These are phyloP conservation scores for Laterallus jamaicensis DNA, from an alignment of 2,113 vertebrate species.

Conservation along the genomic window DNA sequence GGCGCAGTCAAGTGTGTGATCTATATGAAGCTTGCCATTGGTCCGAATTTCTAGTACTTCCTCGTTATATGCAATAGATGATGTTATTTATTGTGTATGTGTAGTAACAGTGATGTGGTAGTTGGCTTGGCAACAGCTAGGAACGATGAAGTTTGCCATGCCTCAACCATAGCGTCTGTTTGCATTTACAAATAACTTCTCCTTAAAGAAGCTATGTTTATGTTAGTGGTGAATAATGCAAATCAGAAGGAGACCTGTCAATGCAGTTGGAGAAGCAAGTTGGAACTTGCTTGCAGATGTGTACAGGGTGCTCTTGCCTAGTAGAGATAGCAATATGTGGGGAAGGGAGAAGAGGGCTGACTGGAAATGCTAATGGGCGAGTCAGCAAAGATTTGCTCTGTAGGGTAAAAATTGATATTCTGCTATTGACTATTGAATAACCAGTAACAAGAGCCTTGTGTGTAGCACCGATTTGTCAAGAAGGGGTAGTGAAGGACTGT, in stretches of 20 bases:
- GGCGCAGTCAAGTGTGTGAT: neutral
- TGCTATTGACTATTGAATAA: neutral
- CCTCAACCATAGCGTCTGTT: neutral
- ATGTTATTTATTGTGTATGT: neutral
- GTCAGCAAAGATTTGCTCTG: neutral
- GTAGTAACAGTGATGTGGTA: neutral
- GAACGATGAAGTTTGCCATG: too few species aligned
- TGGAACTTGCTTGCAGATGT: neutral
- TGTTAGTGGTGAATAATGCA: neutral
- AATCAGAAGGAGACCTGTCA: neutral
- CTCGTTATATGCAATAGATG: neutral
- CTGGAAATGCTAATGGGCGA: accelerated
- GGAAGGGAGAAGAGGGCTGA: neutral
- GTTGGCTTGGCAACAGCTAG: neutral
- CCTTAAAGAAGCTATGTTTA: neutral
- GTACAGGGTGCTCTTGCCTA: neutral
- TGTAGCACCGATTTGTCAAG: neutral
- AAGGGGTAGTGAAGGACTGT: neutral
- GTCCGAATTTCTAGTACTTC: neutral
- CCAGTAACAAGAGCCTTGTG: neutral
- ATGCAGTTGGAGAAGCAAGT: neutral
- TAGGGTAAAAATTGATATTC: neutral
- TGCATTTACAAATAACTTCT: neutral
- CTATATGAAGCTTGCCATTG: neutral
- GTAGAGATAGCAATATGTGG: too few species aligned